Evolutionary conservation across 2,113 vertebrate species (phyloP).

Genomic region (cattle (Bos taurus)): DNA sequence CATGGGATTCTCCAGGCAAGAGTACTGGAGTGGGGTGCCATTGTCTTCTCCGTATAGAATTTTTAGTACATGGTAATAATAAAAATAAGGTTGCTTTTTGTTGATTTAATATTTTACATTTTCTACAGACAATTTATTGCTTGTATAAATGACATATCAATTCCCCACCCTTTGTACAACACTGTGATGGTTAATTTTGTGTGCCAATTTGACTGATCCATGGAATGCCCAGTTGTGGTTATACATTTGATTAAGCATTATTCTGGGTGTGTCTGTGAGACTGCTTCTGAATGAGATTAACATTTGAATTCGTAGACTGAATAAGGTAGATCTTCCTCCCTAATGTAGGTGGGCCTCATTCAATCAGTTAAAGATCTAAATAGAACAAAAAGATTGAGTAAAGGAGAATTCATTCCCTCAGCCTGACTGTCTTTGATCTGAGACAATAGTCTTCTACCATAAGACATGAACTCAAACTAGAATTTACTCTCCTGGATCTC

Average conservation of each 20-base stretch:
- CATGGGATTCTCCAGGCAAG: too few relatives aligned
- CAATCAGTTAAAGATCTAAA: not conserved
- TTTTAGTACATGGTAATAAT: not conserved
- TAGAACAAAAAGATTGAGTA: not conserved
- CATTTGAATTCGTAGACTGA: not conserved
- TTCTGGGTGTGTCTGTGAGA: not conserved
- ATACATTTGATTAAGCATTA: not conserved
- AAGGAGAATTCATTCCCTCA: not conserved
- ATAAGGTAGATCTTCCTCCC: not conserved
- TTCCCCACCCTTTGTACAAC: not conserved
- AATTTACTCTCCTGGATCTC: not conserved
- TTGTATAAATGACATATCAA: not conserved
- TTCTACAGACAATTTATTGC: not conserved
- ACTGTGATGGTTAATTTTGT: not conserved
- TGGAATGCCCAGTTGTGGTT: not conserved
- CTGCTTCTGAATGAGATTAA: not conserved
- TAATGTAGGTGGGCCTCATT: not conserved
- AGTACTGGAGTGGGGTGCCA: too few relatives aligned
- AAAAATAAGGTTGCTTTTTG: not conserved
- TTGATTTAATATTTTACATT: not conserved
- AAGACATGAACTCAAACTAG: not conserved
- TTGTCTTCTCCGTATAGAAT: not conserved
- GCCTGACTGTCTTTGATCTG: not conserved
- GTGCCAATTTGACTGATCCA: not conserved
- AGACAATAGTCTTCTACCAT: not conserved